Percentiles rank a stretch among this genome's conserved stretches.
These are phyloP conservation scores for Drosophila kanekoi DNA, from an alignment of 2,888 invertebrate genomes.

Conservation along the genomic window DNA sequence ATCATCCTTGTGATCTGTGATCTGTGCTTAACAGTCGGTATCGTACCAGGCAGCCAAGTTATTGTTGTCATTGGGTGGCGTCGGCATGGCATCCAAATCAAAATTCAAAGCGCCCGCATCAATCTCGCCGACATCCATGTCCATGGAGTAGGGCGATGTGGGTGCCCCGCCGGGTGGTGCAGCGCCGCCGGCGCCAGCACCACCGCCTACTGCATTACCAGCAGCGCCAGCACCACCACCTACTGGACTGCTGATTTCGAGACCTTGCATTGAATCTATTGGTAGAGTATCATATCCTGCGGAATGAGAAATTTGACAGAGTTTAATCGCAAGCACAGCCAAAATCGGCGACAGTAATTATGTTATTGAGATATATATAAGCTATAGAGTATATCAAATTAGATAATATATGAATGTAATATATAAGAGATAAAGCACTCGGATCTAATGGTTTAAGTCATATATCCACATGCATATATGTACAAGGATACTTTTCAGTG, in stretches of 20 bases:
- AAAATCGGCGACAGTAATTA: too few relatives aligned
- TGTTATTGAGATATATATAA: too few relatives aligned
- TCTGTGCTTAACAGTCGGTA: constrained; percentile 92
- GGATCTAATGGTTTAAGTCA: too few relatives aligned
- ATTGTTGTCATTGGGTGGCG: constrained; percentile 95
- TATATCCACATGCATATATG: too few relatives aligned
- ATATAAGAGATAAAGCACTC: too few relatives aligned
- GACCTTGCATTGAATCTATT: constrained; percentile 98
- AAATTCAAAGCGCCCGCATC: constrained; percentile 91
- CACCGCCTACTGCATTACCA: constrained; percentile 73
- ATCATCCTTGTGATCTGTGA: constrained; percentile 28
- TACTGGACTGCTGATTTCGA: constrained; percentile 91
- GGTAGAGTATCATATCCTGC: constrained; percentile 98
- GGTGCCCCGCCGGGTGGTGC: constrained; percentile 84
- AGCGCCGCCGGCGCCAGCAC: constrained; percentile 58
- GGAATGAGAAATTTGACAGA: constrained; percentile 45
- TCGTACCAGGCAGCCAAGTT: constrained; percentile 99
- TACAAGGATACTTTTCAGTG: too few relatives aligned
- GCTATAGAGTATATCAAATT: too few relatives aligned
- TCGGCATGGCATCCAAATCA: constrained; percentile 90
- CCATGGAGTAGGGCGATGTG: constrained; percentile 90
- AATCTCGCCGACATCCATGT: constrained; percentile 94
- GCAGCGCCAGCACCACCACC: constrained; percentile 74
- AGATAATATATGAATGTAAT: too few relatives aligned
- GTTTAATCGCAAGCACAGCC: background rate